Conservation (phyloP, 2,797 vertebrate genomes). For the Morus bassanus region DNA sequence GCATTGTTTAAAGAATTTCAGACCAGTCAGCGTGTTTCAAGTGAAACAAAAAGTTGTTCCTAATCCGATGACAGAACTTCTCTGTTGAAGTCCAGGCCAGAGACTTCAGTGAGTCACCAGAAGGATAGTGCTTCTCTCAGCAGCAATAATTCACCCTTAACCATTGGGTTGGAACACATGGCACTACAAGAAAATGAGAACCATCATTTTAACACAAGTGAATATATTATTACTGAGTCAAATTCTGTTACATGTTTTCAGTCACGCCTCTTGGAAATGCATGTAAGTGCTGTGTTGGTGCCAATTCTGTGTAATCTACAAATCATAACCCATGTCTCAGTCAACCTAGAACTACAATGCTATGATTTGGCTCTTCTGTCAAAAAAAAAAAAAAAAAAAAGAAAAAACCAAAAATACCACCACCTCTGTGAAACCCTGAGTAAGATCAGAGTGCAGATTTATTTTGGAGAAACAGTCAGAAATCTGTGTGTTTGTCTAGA, state of each 20-base stretch:
- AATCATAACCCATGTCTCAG: neutral
- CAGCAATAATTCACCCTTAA: neutral
- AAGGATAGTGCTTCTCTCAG: neutral
- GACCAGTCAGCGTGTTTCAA: neutral
- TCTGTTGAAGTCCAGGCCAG: neutral
- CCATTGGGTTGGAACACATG: neutral
- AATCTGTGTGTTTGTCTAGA: neutral
- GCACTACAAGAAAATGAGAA: neutral
- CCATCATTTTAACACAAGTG: neutral
- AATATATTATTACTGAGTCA: neutral
- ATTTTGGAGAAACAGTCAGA: neutral
- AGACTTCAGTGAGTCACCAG: conserved; percentile 1
- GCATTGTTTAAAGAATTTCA: neutral
- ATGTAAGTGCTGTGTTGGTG: neutral
- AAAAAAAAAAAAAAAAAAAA: neutral
- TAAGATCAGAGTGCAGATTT: neutral
- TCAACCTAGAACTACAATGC: neutral
- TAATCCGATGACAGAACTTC: neutral
- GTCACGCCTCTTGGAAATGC: neutral
- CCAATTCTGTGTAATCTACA: neutral
- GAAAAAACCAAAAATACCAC: too few species aligned
- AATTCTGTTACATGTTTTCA: neutral
- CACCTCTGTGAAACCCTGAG: neutral
- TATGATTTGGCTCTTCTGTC: neutral
- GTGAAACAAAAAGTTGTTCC: neutral